Conservation (phyloP, 2,888 invertebrate genomes). For the Troides aeacus region DNA sequence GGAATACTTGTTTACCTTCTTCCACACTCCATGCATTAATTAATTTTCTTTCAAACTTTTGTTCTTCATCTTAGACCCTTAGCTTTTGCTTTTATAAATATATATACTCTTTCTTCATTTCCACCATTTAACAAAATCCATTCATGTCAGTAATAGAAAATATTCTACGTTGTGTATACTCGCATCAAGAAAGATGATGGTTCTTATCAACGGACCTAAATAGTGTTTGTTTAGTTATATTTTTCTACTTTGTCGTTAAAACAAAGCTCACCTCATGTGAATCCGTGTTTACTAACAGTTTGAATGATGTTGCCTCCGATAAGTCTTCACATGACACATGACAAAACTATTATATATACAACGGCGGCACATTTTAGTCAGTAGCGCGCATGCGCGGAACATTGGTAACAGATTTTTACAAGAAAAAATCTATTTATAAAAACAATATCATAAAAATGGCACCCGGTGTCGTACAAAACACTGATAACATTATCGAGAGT, state of each 20-base stretch:
- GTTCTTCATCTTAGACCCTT: too few relatives aligned
- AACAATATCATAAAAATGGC: slow-evolving; percentile 54
- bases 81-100: too few relatives aligned
- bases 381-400: slow-evolving; percentile 58
- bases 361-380: slow-evolving; percentile 45
- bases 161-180: too few relatives aligned
- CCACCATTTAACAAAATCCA: too few relatives aligned
- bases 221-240: not conserved
- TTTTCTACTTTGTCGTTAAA: not conserved
- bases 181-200: too few relatives aligned
- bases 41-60: too few relatives aligned
- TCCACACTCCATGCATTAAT: too few relatives aligned
- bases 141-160: too few relatives aligned
- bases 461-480: slow-evolving; percentile 60
- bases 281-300: slow-evolving; percentile 47
- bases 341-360: slow-evolving; percentile 71
- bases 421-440: slow-evolving; percentile 31
- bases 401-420: slow-evolving; percentile 42
- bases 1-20: too few relatives aligned
- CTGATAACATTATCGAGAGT: slow-evolving; percentile 51
- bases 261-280: slow-evolving; percentile 26
- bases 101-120: too few relatives aligned
- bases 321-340: slow-evolving; percentile 48
- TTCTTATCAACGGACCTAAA: not conserved
- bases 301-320: slow-evolving; percentile 38